These are phyloP conservation scores for Thalassophryne amazonica DNA, from an alignment of 2,797 vertebrate genomes.

Conservation along the genomic window DNA sequence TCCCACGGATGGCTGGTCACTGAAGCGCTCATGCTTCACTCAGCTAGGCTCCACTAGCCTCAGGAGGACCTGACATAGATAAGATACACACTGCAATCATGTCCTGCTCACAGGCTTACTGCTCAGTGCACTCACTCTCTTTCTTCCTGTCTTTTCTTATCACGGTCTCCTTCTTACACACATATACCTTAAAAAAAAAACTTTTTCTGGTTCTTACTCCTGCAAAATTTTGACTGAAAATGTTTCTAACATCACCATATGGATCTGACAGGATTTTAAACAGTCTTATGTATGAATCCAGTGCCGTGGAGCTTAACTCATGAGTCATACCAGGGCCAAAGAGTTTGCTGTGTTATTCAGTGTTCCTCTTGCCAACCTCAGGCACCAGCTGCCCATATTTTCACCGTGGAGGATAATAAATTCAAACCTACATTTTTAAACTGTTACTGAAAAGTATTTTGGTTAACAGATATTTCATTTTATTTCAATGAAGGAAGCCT, in stretches of 20 bases:
- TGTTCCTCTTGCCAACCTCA: background rate
- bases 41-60: conserved; percentile 77
- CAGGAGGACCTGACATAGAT: conserved; percentile 78
- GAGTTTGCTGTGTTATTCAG: conserved; percentile 1
- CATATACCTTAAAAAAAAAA: conserved; percentile 25
- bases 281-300: conserved; percentile 1
- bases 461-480: too few species aligned
- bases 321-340: conserved; percentile 19
- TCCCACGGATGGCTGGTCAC: conserved; percentile 81
- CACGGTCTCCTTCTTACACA: conserved; percentile 35
- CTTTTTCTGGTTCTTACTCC: conserved; percentile 2
- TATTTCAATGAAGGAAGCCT: too few species aligned
- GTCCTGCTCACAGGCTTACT: conserved; percentile 76
- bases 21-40: conserved; percentile 76
- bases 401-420: background rate
- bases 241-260: background rate
- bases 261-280: conserved; percentile 7
- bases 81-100: conserved; percentile 81
- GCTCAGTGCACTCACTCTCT: conserved; percentile 57
- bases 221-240: too few species aligned
- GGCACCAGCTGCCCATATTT: background rate
- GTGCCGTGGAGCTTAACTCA: background rate
- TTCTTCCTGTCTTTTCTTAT: conserved; percentile 50
- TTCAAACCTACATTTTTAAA: too few species aligned
- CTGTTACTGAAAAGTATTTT: too few species aligned